Percentiles rank a stretch among this genome's conserved stretches.
Conservation (phyloP, 1,140 invertebrate genomes). For the Sarcophaga bullata region DNA sequence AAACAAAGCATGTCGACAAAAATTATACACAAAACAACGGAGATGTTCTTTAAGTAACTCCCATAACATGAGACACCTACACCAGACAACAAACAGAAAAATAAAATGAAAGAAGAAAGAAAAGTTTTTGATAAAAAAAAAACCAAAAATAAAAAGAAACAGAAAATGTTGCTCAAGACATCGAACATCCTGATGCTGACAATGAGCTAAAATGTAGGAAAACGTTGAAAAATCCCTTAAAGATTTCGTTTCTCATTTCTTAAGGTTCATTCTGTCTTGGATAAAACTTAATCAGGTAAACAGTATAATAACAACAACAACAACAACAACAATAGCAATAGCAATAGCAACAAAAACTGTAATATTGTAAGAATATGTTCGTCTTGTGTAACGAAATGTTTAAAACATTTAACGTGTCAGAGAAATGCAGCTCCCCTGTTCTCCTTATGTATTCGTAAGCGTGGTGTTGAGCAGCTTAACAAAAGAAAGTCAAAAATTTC, state of each 20-base stretch:
- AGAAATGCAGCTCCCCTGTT: neutral
- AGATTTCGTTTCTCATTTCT: neutral
- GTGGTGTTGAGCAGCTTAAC: neutral
- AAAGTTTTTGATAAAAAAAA: constrained; percentile 11
- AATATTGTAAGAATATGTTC: too few species aligned
- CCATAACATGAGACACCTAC: neutral
- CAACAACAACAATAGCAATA: too few species aligned
- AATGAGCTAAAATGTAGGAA: neutral
- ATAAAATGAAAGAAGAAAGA: neutral
- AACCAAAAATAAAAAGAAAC: too few species aligned
- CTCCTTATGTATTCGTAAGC: neutral
- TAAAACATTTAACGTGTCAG: neutral
- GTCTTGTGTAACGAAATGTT: neutral
- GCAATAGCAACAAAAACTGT: too few species aligned
- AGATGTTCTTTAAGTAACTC: neutral
- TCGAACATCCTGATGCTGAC: constrained; percentile 12
- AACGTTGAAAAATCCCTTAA: too few species aligned
- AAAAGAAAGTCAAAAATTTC: neutral
- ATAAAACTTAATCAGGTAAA: neutral
- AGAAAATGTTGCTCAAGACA: neutral
- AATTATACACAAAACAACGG: too few species aligned
- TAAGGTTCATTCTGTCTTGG: constrained; percentile 10
- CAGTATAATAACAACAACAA: too few species aligned
- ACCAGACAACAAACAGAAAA: neutral
- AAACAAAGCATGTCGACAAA: constrained; percentile 2